Evolutionary conservation across 2,888 invertebrate genomes (phyloP), one percentile per base, ranked within the genome.

Genomic region (Euclidia mi): DNA sequence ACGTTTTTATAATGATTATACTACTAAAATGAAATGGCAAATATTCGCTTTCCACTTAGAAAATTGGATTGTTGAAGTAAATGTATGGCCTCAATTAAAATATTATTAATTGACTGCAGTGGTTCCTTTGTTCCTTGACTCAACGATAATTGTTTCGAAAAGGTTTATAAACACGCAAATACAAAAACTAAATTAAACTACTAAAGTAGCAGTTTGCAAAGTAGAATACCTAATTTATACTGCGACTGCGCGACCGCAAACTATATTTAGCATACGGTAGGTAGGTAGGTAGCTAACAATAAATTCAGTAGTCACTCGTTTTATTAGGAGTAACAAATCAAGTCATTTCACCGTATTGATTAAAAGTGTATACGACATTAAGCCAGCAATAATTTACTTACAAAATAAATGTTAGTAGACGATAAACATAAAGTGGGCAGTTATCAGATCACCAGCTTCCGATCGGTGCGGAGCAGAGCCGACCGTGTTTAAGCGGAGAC

Each of bases 401-500:
- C n/a, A 29, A 47, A 31, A 29, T 38, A 31, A 47, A 47, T 18
- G 7, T 31, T 14, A 12, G 14, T 31, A 12, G 37, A 43, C 43
- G 17, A 15, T 20, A 7, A 43, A 15, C 14, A 49, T 41, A 51
- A 65, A 63, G 34, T 52, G 52, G 42, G 35, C 34, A 59, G 15
- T 43, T 37, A 48, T 44, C 53, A 52, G 56, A 58, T 28, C 60
- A 34, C 20, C 49, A 62, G 65, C 57, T 66, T 67, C 71, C 60
- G 55, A 63, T 38, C 2, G 25, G 49, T 7, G 14, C 15, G 31
- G 41, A 18, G 45, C 50, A 41, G 15, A 72, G 58, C 43, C 53
- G 63, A 63, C 63, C 67, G 65, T 71, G 64, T 69, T 66, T 71
- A 66, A 74, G 68, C 56, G 64, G 69, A 69, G 71, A 79, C 74